Conservation (phyloP, 2,113 vertebrate genomes). For the Candoia aspera region DNA sequence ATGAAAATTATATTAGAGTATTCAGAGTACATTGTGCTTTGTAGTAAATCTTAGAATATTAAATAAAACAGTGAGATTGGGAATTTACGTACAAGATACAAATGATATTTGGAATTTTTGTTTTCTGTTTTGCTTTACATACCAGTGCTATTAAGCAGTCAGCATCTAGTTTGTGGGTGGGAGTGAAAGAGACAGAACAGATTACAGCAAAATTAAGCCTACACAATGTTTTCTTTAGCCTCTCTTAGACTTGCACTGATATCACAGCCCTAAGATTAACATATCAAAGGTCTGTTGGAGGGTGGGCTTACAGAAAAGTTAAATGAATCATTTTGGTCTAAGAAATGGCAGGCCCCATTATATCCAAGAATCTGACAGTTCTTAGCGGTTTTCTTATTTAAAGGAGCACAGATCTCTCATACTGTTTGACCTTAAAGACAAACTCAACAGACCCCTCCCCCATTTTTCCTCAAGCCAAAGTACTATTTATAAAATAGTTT, state of each 20-base stretch:
- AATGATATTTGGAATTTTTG: conserved; percentile 27
- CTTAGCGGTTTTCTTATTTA: conserved; percentile 62
- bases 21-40: conserved; percentile 63
- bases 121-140: background rate
- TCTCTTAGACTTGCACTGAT: conserved; percentile 65
- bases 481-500: conserved; percentile 80
- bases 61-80: conserved; percentile 52
- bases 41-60: conserved; percentile 55
- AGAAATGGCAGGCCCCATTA: conserved; percentile 59
- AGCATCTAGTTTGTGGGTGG: conserved; percentile 22
- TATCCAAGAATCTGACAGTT: conserved; percentile 59
- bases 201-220: conserved; percentile 46
- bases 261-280: conserved; percentile 55
- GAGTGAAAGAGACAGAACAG: conserved; percentile 51
- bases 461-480: conserved; percentile 65
- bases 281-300: conserved; percentile 38
- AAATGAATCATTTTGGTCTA: conserved; percentile 58
- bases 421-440: conserved; percentile 61
- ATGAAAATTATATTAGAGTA: conserved; percentile 25
- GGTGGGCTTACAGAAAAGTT: conserved; percentile 50
- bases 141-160: conserved; percentile 40
- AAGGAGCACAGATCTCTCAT: conserved; percentile 55
- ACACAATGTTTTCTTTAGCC: conserved; percentile 43
- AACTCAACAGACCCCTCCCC: conserved; percentile 63
- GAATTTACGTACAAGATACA: conserved; percentile 34